Evolutionary conservation across 2,797 vertebrate species (phyloP), one percentile per base, ranked within the genome.

Genomic region (Moxostoma hubbsi): DNA sequence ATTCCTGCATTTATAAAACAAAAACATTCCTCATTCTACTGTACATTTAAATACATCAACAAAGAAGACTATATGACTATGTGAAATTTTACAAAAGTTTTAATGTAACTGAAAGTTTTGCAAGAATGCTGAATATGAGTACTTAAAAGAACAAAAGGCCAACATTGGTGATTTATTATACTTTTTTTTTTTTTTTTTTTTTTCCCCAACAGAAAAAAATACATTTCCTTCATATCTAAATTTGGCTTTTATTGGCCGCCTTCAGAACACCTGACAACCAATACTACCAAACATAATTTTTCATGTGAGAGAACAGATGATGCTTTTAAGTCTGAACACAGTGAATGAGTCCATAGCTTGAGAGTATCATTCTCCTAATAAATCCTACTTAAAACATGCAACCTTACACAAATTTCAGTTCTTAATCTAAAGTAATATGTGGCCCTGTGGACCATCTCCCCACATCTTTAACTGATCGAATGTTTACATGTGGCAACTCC

Each of bases 271-370:
- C 55, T 61, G 70, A 73, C 45, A 61, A 50, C 16, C 57, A 50
- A 8, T 36, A 62, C 49, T 58, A 13, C 43, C 47, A 36, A 36
- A 36, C 36, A 36, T 36, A 36, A 36, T 36, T 36, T 36, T 36
- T 58, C 69, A 71, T 47, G 69, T 58, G 54, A 46, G 69, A 71
- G 69, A n/a, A 47, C 69, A 71, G 69, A 71, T 71, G 15, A 71
- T 18, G 69, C 69, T 58, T 55, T 47, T 46, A 58, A 71, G 54
- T 18, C 55, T 58, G 46, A 71, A 57, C 47, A 51, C 55, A 50
- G n/a, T 50, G 46, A 50, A 73, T 61, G 71, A 61, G 71, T 73
- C 70, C 61, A 61, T 50, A 5, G 13, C 59, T 54, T 58, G 43
- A 9, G 7, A 47, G 45, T 71, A 10, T 71, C 15, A 12, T 47